Evolutionary conservation across 2,797 vertebrate genomes (phyloP).

Genomic region (Anguilla pacifica): DNA sequence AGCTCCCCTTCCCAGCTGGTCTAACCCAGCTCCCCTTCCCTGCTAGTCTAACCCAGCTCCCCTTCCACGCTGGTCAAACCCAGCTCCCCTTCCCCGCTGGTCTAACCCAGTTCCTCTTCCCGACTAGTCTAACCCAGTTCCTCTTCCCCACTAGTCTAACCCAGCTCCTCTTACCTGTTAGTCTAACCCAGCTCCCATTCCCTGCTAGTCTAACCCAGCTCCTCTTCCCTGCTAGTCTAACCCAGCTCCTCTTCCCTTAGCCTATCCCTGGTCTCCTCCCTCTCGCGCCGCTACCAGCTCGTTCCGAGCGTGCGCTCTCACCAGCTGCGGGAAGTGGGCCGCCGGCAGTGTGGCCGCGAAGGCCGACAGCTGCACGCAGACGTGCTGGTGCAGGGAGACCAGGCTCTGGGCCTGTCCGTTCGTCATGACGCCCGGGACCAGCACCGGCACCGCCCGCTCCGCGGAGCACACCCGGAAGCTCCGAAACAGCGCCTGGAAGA

Average conservation of each 20-base stretch:
- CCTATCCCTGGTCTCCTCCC: background rate
- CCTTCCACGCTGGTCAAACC: background rate
- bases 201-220: too few species aligned
- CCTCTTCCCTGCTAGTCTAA: too few species aligned
- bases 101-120: too few species aligned
- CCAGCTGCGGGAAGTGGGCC: constrained; percentile 78
- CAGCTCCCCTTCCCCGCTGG: too few species aligned
- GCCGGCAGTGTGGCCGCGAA: constrained; percentile 79
- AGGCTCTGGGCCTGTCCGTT: constrained; percentile 73
- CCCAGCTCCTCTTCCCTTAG: background rate
- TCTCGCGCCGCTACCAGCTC: background rate
- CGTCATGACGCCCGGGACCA: constrained; percentile 74
- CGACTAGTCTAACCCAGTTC: too few species aligned
- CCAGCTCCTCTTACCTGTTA: too few species aligned
- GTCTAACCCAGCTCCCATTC: too few species aligned
- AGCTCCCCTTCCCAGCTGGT: too few species aligned
- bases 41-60: too few species aligned
- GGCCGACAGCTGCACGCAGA: constrained; percentile 85
- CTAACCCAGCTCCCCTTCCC: too few species aligned
- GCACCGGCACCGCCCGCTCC: constrained; percentile 81
- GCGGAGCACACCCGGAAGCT: constrained; percentile 78
- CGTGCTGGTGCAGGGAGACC: constrained; percentile 84
- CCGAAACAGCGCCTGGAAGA: constrained; percentile 80
- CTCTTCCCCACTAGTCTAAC: too few species aligned
- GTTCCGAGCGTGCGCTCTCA: constrained; percentile 60